Evolutionary conservation across 2,797 vertebrate species (phyloP), one percentile per base, ranked within the genome.

Genomic region (Xiphophorus birchmanni): DNA sequence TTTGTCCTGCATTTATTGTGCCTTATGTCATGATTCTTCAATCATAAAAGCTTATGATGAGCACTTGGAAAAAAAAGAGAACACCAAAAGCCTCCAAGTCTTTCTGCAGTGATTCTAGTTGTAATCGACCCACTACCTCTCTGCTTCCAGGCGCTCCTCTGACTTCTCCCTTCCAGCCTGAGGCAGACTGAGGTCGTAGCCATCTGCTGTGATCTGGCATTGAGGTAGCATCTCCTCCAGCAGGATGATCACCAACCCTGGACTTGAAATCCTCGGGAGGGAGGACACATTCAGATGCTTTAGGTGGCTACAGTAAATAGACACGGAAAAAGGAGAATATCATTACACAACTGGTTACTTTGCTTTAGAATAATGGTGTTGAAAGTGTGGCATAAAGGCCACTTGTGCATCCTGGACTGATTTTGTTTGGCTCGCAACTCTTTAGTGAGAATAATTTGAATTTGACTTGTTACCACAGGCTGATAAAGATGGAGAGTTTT

Each of bases 181-280:
- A 10, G 5, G 83, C 67, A 94, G 76, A 74, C 83, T 86, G 80
- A 87, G 67, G 72, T 94, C 63, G 4, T 95, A 96, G 32, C 95
- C 94, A 2, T 78, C 85, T 45, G 95, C 94, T 0, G 37, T 91
- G 88, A 96, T 90, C 45, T 94, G 78, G 42, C 97, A 98, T 37
- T 86, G 84, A 1, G 97, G 97, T 67, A 98, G 89, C 95, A 97
- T 96, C 88, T 98, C 97, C 83, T 98, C 97, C 85, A 98, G 78
- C 48, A 98, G 89, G 83, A 98, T 97, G 78, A 84, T 87, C 17
- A 95, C 84, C 87, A 98, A 87, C 2, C 95, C 95, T 0, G 96
- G 96, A 84, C 29, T 92, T 6, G 86, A 79, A 75, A 98, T 89
- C 0, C 81, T 56, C 0, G 95, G 93, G 7, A 98, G 96, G 78